A percentile compares a stretch with the other conserved stretches of the same genome.
These are phyloP conservation scores for Gallirallus australis DNA, from an alignment of 2,797 vertebrate species.

Conservation along the genomic window DNA sequence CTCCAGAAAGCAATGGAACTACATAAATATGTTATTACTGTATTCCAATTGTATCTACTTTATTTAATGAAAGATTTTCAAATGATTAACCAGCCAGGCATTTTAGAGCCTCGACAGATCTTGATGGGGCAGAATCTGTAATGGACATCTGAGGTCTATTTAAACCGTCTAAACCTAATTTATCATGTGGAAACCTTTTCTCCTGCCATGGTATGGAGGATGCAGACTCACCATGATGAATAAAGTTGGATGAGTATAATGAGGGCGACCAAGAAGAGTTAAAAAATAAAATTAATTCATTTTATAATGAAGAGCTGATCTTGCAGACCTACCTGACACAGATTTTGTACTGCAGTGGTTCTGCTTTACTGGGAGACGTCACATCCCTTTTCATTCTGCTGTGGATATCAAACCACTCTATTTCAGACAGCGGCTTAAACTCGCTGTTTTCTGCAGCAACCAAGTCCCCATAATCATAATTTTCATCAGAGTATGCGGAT, in stretches of 20 bases:
- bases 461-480: conserved; percentile 43
- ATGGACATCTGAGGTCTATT: neutral
- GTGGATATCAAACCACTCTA: conserved; percentile 77
- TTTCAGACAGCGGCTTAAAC: neutral
- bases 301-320: neutral
- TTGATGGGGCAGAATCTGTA: neutral
- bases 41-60: neutral
- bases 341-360: conserved; percentile 65
- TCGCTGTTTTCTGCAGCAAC: neutral
- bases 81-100: neutral
- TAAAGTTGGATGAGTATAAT: neutral
- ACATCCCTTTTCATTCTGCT: conserved; percentile 74
- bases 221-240: neutral
- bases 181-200: neutral
- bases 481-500: conserved; percentile 22
- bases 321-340: conserved; percentile 72
- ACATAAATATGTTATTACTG: neutral
- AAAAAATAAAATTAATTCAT: neutral
- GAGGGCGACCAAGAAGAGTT: neutral
- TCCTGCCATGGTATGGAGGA: neutral
- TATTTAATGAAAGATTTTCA: neutral
- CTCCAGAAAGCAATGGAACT: neutral
- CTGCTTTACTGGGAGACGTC: conserved; percentile 1
- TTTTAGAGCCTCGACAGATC: neutral
- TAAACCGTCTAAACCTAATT: neutral